Conservation (phyloP, 2,797 vertebrate genomes). For the Urosaurus nigricauda region DNA sequence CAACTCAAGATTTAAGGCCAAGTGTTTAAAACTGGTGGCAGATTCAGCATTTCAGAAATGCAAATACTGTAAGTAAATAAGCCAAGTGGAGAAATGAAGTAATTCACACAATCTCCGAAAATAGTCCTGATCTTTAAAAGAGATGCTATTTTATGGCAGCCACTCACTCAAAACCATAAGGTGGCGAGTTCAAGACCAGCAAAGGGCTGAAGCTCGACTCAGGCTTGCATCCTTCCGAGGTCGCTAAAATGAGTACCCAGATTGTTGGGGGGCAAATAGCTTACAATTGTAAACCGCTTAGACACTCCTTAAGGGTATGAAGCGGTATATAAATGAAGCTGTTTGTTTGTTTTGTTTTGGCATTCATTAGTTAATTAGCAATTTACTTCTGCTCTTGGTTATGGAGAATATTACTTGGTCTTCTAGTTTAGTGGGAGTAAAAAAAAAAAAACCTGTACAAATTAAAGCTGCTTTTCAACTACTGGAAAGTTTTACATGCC, state of each 20-base stretch:
- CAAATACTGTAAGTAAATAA: neutral
- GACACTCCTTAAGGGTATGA: too few species aligned
- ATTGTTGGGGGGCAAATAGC: too few species aligned
- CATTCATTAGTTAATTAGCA: constrained; percentile 11
- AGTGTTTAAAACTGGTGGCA: neutral
- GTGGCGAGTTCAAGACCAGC: too few species aligned
- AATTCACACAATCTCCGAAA: neutral
- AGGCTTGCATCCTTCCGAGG: too few species aligned
- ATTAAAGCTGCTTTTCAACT: constrained; percentile 45
- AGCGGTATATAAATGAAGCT: too few species aligned
- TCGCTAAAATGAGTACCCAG: too few species aligned
- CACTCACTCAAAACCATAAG: too few species aligned
- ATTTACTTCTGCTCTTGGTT: constrained; percentile 37
- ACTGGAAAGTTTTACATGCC: constrained; percentile 35
- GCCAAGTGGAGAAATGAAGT: neutral
- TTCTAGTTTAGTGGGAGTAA: constrained; percentile 22
- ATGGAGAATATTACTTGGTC: constrained; percentile 44
- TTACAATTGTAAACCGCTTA: too few species aligned
- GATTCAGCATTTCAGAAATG: neutral
- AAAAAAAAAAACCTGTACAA: constrained; percentile 30
- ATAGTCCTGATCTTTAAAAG: neutral
- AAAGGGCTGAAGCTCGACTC: too few species aligned
- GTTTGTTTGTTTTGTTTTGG: too few species aligned
- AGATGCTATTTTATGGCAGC: constrained; percentile 9
- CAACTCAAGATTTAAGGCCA: neutral